Evolutionary conservation across 2,113 vertebrate genomes (phyloP).

Genomic region (Crotalus helleri): DNA sequence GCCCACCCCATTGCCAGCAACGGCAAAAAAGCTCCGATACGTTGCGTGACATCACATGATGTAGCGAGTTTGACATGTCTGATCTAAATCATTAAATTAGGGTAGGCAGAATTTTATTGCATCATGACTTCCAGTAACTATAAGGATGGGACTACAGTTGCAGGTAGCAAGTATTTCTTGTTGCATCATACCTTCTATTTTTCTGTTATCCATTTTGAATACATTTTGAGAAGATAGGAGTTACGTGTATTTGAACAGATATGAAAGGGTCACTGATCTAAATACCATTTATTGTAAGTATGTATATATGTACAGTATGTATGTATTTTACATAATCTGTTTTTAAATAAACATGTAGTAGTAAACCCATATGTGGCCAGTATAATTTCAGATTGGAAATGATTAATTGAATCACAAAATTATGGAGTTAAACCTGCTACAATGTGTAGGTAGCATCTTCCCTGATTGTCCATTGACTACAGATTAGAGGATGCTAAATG

Average conservation of each 20-base stretch:
- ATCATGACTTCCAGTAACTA: background rate
- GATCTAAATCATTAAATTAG: background rate
- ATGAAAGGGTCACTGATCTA: background rate
- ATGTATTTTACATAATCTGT: background rate
- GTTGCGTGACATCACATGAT: too few relatives aligned
- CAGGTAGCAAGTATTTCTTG: background rate
- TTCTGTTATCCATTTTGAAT: background rate
- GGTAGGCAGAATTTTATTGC: background rate
- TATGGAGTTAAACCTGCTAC: background rate
- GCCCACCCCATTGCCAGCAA: too few relatives aligned
- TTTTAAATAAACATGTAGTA: background rate
- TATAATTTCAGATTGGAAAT: background rate
- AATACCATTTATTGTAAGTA: background rate
- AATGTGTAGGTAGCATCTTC: background rate
- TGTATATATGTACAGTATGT: background rate
- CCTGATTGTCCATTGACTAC: background rate
- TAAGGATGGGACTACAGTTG: background rate
- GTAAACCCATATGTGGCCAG: background rate
- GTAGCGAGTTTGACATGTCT: too few relatives aligned
- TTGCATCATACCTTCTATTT: background rate
- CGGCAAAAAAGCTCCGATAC: too few relatives aligned
- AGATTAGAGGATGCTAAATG: background rate
- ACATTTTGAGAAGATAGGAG: background rate
- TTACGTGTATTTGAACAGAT: background rate
- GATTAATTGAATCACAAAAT: background rate